Evolutionary conservation across 2,113 vertebrate species (phyloP).

Genomic region (Stigmatopora argus): DNA sequence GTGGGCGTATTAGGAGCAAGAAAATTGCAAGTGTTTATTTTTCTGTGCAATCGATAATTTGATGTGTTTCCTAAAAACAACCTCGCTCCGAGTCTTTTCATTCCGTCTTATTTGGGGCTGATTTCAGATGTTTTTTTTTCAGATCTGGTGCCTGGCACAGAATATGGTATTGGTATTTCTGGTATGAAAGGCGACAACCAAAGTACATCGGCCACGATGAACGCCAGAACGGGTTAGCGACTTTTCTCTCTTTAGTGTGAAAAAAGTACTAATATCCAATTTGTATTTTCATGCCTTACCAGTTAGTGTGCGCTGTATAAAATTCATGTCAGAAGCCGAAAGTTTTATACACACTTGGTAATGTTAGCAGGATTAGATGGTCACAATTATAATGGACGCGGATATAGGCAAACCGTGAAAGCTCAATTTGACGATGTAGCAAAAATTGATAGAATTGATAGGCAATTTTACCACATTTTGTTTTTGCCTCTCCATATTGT

Average conservation of each 20-base stretch:
- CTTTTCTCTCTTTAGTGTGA: not conserved
- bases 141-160: conserved; percentile 92
- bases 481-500: not conserved
- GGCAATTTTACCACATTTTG: not conserved
- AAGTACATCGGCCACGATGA: conserved; percentile 93
- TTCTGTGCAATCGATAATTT: conserved; percentile 45
- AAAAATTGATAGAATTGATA: no score
- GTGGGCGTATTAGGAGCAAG: conserved; percentile 49
- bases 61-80: conserved; percentile 20
- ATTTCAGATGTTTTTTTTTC: conserved; percentile 6
- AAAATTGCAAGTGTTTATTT: conserved; percentile 26
- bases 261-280: not conserved
- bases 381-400: no score
- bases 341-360: no score
- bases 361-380: no score
- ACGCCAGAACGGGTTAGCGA: conserved; percentile 88
- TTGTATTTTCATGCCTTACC: not conserved
- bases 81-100: conserved; percentile 15
- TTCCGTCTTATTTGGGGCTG: no score
- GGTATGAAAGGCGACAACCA: conserved; percentile 82
- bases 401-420: no score
- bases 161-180: conserved; percentile 93
- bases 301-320: not conserved
- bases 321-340: not conserved
- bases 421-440: no score